Evolutionary conservation across 2,888 invertebrate species (phyloP).

Genomic region (Leucophenga montana): DNA sequence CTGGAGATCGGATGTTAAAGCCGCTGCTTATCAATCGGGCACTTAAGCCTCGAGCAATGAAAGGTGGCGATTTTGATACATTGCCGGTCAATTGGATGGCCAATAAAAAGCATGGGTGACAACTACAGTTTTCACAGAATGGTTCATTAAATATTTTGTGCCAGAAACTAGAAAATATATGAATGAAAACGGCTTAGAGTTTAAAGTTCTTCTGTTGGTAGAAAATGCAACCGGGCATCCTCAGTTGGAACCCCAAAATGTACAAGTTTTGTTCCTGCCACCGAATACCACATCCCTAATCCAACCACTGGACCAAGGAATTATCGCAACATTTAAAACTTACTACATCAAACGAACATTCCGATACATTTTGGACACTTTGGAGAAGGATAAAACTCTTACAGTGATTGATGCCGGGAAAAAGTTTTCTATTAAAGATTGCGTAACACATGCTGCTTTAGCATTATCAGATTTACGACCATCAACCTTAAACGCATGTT

Average conservation of each 20-base stretch:
- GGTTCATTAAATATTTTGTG: too few relatives aligned
- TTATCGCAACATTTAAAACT: slow-evolving; percentile 40
- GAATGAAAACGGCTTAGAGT: slow-evolving; percentile 42
- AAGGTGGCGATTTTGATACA: too few relatives aligned
- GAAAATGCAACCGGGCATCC: slow-evolving; percentile 51
- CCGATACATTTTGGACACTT: slow-evolving; percentile 36
- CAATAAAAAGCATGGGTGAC: too few relatives aligned
- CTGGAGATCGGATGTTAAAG: not conserved
- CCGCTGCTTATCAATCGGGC: not conserved
- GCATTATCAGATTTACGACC: slow-evolving; percentile 44
- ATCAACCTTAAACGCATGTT: slow-evolving; percentile 50
- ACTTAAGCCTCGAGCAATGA: too few relatives aligned
- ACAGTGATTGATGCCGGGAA: slow-evolving; percentile 50
- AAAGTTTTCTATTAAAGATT: slow-evolving; percentile 49
- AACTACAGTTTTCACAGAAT: too few relatives aligned
- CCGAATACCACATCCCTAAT: slow-evolving; percentile 56
- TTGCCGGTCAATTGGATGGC: too few relatives aligned
- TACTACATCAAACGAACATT: slow-evolving; percentile 40
- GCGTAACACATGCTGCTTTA: slow-evolving; percentile 41
- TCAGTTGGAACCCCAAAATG: slow-evolving; percentile 43
- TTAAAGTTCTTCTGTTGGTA: slow-evolving; percentile 48
- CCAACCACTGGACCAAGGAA: slow-evolving; percentile 54
- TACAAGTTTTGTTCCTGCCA: slow-evolving; percentile 51
- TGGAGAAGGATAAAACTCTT: slow-evolving; percentile 34
- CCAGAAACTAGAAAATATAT: slow-evolving; percentile 38